These are phyloP conservation scores for Dynastes maya DNA, from an alignment of 2,888 invertebrate species.

Conservation along the genomic window DNA sequence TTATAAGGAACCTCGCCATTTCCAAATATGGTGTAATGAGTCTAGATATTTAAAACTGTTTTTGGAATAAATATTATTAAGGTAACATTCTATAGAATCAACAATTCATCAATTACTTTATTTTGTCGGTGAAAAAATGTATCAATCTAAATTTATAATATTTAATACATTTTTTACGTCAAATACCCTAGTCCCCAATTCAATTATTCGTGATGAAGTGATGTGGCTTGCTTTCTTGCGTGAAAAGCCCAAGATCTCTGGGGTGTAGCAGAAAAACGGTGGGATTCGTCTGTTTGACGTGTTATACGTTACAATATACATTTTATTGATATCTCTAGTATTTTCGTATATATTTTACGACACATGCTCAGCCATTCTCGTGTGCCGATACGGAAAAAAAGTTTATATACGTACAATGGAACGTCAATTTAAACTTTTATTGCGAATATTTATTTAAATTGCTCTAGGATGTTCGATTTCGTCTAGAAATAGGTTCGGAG, in stretches of 20 bases:
- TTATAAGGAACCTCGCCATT: too few species aligned
- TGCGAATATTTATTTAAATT: constrained; percentile 51
- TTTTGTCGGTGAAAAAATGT: too few species aligned
- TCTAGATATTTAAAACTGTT: too few species aligned
- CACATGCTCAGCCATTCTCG: background rate
- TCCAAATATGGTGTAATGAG: too few species aligned
- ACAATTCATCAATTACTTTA: too few species aligned
- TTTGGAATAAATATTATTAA: too few species aligned
- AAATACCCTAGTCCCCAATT: background rate
- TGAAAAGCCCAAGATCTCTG: background rate
- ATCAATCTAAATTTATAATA: too few species aligned
- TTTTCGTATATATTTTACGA: constrained; percentile 2
- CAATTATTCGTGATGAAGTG: background rate
- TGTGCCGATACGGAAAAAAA: background rate
- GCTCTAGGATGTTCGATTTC: constrained; percentile 47
- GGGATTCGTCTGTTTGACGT: too few species aligned
- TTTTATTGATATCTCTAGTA: background rate
- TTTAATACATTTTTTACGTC: too few species aligned
- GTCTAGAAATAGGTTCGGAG: constrained; percentile 42
- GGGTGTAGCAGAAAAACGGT: background rate
- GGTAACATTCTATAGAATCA: too few species aligned
- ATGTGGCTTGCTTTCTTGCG: background rate
- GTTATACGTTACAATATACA: background rate
- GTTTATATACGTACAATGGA: constrained; percentile 31
- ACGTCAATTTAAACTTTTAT: constrained; percentile 49